Conservation (phyloP, 2,113 vertebrate species). For the Hippopotamus amphibius region DNA sequence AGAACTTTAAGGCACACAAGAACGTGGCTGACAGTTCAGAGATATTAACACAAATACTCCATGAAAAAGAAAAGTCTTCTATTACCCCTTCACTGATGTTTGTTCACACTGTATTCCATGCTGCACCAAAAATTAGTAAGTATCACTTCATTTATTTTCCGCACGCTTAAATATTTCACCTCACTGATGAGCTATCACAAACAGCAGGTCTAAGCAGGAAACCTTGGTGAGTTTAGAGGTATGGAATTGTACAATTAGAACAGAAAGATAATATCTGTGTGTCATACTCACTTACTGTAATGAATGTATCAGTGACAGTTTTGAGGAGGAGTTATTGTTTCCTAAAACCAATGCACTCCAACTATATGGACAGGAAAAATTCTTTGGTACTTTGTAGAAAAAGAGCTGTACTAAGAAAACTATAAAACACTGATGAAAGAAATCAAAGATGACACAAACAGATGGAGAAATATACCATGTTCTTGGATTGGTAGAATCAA, state of each 20-base stretch:
- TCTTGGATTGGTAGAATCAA: too few relatives aligned
- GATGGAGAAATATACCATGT: too few relatives aligned
- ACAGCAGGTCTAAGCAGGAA: background rate
- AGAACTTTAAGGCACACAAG: background rate
- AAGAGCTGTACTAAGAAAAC: too few relatives aligned
- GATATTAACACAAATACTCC: background rate
- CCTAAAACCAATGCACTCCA: conserved; percentile 77
- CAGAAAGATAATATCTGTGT: conserved; percentile 24
- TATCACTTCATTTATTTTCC: conserved; percentile 21
- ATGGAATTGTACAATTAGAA: conserved; percentile 67
- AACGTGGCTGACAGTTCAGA: background rate
- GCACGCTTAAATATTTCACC: background rate
- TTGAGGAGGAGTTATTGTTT: conserved; percentile 72
- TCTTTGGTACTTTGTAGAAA: conserved; percentile 72
- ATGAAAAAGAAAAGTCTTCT: background rate
- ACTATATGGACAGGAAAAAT: conserved; percentile 71
- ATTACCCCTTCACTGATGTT: background rate
- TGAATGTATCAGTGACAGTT: conserved; percentile 66
- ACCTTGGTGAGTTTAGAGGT: background rate
- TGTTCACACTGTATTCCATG: background rate
- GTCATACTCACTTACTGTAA: conserved; percentile 73
- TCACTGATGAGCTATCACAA: background rate
- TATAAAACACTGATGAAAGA: too few relatives aligned
- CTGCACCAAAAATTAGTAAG: conserved; percentile 28
- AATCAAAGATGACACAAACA: too few relatives aligned